A percentile compares a stretch with the other conserved stretches of the same genome.
These are phyloP conservation scores for Chaetoderma sp. DNA, from an alignment of 2,888 invertebrate species.

Conservation along the genomic window DNA sequence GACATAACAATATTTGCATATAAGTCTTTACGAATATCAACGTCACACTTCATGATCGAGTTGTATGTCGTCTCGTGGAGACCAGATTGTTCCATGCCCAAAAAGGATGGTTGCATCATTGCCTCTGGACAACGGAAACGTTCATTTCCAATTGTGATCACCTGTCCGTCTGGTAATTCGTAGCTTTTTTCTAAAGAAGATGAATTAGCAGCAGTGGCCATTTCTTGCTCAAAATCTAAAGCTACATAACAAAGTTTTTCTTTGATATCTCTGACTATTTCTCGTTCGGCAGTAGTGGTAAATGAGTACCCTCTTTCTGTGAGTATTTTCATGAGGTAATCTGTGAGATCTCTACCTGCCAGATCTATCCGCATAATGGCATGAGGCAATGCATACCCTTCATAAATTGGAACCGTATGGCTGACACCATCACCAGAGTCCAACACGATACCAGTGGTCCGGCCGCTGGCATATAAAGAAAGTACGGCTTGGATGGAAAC, in stretches of 20 bases:
- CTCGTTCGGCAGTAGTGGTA: slow-evolving; percentile 81
- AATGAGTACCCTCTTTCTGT: slow-evolving; percentile 54
- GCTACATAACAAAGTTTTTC: slow-evolving; percentile 94
- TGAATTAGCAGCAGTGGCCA: slow-evolving; percentile 91
- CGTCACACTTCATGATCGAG: slow-evolving; percentile 18
- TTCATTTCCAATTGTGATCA: slow-evolving; percentile 52
- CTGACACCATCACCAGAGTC: slow-evolving; percentile 96
- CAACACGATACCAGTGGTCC: slow-evolving; percentile 95
- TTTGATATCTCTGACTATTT: slow-evolving; percentile 93
- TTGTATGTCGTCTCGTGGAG: slow-evolving; percentile 12
- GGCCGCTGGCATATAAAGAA: slow-evolving; percentile 93
- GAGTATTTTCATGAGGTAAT: slow-evolving; percentile 96
- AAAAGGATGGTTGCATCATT: slow-evolving; percentile 61
- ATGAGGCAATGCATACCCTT: slow-evolving; percentile 91
- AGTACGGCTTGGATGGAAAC: slow-evolving; percentile 94
- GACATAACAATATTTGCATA: slow-evolving; percentile 45
- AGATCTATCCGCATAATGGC: slow-evolving; percentile 96
- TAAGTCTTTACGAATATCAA: slow-evolving; percentile 15
- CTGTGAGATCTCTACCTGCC: slow-evolving; percentile 94
- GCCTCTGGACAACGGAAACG: slow-evolving; percentile 60
- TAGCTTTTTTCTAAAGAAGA: slow-evolving; percentile 92
- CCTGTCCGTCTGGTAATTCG: slow-evolving; percentile 54
- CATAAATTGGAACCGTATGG: slow-evolving; percentile 94
- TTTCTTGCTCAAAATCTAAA: slow-evolving; percentile 93
- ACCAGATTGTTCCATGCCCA: slow-evolving; percentile 53